Percentiles rank a stretch among this genome's conserved stretches.
phyloP scores from a whole-genome alignment of 2,113 vertebrate species.

The Notothenia coriiceps region DNA sequence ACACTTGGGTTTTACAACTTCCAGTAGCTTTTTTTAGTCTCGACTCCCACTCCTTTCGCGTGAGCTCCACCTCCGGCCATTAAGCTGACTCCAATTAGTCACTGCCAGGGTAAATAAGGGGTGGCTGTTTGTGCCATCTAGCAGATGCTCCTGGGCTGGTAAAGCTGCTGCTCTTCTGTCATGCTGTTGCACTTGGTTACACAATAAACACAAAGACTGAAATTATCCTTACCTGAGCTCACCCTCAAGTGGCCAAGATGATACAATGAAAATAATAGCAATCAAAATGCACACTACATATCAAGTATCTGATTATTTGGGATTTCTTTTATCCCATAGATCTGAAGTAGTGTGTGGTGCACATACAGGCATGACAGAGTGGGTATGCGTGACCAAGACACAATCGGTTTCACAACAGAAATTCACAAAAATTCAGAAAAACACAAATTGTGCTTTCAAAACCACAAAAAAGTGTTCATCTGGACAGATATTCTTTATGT shows the following conservation, averaged over 20 bases:
- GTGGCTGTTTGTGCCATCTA: background rate
- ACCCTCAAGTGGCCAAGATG: background rate
- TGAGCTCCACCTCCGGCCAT: slow-evolving; percentile 3
- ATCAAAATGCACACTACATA: background rate
- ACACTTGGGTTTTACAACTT: background rate
- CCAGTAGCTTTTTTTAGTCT: slow-evolving; percentile 12
- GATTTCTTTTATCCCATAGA: background rate
- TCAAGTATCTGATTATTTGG: background rate
- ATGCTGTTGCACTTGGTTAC: slow-evolving; percentile 1
- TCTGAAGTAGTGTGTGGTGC: too few relatives aligned
- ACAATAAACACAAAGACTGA: background rate
- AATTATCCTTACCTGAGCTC: background rate
- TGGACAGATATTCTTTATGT: too few relatives aligned
- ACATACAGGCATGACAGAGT: too few relatives aligned
- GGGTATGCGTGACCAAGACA: too few relatives aligned
- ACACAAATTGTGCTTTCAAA: too few relatives aligned
- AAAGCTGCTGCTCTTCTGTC: background rate
- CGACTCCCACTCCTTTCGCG: background rate
- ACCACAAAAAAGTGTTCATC: too few relatives aligned
- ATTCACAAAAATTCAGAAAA: too few relatives aligned
- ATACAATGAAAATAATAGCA: background rate
- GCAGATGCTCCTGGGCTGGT: background rate
- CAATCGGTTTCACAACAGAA: too few relatives aligned
- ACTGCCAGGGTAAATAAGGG: background rate
- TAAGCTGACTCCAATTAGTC: slow-evolving; percentile 1